Conservation (phyloP, 2,113 vertebrate genomes). For the Myrmecophaga tridactyla region DNA sequence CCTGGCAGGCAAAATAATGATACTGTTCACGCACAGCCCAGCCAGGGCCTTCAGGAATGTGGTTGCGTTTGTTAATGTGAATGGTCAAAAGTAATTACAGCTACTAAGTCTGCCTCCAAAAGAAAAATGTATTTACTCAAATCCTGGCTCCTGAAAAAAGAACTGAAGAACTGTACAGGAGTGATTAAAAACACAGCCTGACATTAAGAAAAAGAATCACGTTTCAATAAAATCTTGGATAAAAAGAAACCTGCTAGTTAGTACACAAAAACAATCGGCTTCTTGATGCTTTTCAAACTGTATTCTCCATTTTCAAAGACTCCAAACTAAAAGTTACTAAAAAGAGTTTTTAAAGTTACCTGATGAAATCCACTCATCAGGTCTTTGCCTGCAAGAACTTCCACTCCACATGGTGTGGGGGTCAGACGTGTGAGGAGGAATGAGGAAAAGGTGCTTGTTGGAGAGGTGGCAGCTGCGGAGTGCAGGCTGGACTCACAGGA, state of each 20-base stretch:
- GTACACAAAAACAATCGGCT: not conserved
- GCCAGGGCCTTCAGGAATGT: not conserved
- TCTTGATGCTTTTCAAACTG: not conserved
- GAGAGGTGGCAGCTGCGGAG: rapidly evolving
- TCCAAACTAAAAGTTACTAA: not conserved
- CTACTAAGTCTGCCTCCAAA: not conserved
- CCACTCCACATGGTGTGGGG: rapidly evolving
- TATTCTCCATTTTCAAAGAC: not conserved
- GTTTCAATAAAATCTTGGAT: not conserved
- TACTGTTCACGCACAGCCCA: rapidly evolving
- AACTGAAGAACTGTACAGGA: not conserved
- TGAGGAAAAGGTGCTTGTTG: rapidly evolving
- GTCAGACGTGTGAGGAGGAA: no score
- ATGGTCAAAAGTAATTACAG: not conserved
- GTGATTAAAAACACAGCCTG: not conserved
- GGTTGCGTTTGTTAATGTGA: not conserved
- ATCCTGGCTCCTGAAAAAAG: not conserved
- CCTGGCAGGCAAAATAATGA: not conserved
- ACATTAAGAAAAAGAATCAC: not conserved
- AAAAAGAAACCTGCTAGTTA: constrained; percentile 10
- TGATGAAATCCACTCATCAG: not conserved
- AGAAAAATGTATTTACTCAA: not conserved
- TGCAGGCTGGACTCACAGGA: no score
- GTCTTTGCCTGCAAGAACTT: not conserved
- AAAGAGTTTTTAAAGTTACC: not conserved